Conservation (phyloP, 30 jellyfish, hydroid and myxozoan genomes). For the Rhopilema esculentum region DNA sequence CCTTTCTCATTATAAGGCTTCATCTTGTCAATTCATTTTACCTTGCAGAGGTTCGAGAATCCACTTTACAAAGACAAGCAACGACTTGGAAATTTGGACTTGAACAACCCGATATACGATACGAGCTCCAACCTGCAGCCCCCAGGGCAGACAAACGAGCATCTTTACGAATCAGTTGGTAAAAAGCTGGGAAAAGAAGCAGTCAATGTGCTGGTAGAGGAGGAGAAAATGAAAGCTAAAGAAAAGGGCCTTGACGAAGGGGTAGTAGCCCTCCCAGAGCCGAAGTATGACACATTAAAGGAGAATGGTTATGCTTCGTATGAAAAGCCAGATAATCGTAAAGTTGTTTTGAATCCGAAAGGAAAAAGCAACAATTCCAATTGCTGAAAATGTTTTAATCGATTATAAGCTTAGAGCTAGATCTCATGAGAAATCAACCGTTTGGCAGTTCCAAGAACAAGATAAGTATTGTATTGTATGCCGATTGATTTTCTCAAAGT, state of each 20-base stretch:
- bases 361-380: background rate
- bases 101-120: conserved; percentile 24
- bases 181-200: conserved; percentile 30
- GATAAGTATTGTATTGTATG: no score
- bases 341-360: background rate
- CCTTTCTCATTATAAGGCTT: background rate
- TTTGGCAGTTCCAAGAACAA: no score
- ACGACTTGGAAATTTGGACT: background rate
- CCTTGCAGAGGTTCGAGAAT: conserved; percentile 18
- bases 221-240: conserved; percentile 11
- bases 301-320: conserved; percentile 14
- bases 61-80: background rate
- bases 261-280: conserved; percentile 24
- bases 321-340: background rate
- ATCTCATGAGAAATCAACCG: no score
- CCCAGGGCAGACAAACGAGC: conserved; percentile 4
- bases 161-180: conserved; percentile 25
- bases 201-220: conserved; percentile 13
- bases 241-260: conserved; percentile 41
- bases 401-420: no score
- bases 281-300: conserved; percentile 2
- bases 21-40: background rate
- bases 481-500: no score
- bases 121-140: conserved; percentile 9
- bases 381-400: no score